Conservation (phyloP, 1,140 invertebrate genomes). For the Lithobius niger region DNA sequence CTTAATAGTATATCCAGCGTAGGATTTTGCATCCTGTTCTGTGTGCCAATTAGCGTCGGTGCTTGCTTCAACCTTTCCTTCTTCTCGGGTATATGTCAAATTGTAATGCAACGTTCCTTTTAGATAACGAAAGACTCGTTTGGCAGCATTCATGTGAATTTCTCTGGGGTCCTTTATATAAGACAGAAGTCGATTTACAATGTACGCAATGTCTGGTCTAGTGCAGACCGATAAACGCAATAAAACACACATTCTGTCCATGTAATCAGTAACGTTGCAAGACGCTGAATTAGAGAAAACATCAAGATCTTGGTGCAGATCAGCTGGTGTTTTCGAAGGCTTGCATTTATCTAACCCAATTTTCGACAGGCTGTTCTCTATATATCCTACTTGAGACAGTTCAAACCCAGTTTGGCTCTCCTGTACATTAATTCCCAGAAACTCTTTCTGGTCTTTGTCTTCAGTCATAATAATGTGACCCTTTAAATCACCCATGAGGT, state of each 20-base stretch:
- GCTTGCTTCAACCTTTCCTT: background rate
- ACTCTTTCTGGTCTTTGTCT: constrained; percentile 16
- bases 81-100: constrained; percentile 11
- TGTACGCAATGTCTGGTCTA: constrained; percentile 35
- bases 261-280: constrained; percentile 20
- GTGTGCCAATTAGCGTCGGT: background rate
- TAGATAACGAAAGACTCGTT: constrained; percentile 33
- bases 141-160: constrained; percentile 30
- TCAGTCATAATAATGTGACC: constrained; percentile 20
- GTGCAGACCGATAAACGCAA: constrained; percentile 32
- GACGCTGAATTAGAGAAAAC: background rate
- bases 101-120: constrained; percentile 27
- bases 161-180: constrained; percentile 28
- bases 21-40: constrained; percentile 4
- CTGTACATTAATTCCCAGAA: constrained; percentile 24
- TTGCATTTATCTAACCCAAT: constrained; percentile 25
- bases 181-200: constrained; percentile 31
- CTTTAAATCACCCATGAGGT: constrained; percentile 14
- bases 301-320: constrained; percentile 16
- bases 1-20: background rate
- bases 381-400: constrained; percentile 25
- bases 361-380: constrained; percentile 23
- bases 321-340: constrained; percentile 22
- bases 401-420: constrained; percentile 15
- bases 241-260: constrained; percentile 28